phyloP scores from a whole-genome alignment of 2,797 vertebrate genomes.

The Fistularia tabacaria region DNA sequence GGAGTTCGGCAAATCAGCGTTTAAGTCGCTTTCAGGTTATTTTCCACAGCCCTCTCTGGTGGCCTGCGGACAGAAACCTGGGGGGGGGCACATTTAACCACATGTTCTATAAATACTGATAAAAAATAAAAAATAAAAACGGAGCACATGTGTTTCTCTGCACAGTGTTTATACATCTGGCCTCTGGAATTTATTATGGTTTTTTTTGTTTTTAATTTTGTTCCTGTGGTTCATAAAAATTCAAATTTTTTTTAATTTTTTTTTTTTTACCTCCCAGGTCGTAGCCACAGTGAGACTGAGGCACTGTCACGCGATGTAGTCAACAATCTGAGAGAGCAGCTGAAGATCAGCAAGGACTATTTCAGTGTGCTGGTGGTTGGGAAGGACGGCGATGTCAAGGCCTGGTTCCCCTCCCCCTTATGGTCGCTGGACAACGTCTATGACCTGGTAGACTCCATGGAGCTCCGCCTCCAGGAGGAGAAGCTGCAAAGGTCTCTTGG shows the following conservation, averaged over 20 bases:
- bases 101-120: too few relatives aligned
- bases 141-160: too few relatives aligned
- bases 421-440: conserved; percentile 78
- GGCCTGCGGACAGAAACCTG: too few relatives aligned
- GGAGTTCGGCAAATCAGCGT: too few relatives aligned
- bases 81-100: too few relatives aligned
- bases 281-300: conserved; percentile 72
- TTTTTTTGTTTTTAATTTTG: not conserved
- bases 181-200: too few relatives aligned
- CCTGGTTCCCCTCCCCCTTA: conserved; percentile 77
- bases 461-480: conserved; percentile 72
- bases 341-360: conserved; percentile 76
- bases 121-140: too few relatives aligned
- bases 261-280: conserved; percentile 53
- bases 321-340: conserved; percentile 71
- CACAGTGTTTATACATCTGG: too few relatives aligned
- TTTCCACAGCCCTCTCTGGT: too few relatives aligned
- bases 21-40: too few relatives aligned
- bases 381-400: conserved; percentile 75
- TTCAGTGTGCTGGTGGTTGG: conserved; percentile 79
- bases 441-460: conserved; percentile 78
- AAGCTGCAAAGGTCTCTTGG: conserved; percentile 73
- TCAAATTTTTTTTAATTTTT: not conserved
- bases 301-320: conserved; percentile 56
- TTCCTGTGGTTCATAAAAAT: not conserved